Evolutionary conservation across 2,113 vertebrate species (phyloP).

Genomic region (Sciurus niger): DNA sequence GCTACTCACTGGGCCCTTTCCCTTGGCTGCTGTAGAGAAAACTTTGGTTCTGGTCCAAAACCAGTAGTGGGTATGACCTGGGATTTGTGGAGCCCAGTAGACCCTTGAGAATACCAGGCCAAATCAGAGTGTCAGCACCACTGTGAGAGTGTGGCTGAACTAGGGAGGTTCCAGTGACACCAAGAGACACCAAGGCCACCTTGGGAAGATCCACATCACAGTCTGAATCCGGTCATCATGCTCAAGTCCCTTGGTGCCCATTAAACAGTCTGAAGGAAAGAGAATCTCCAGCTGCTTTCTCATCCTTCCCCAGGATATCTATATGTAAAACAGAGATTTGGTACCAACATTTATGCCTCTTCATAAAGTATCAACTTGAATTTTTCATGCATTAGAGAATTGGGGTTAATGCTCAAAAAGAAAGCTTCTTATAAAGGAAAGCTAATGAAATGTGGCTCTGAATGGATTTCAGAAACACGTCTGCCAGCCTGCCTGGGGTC

Average conservation of each 20-base stretch:
- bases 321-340: constrained; percentile 9
- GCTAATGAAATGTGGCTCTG: constrained; percentile 52
- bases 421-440: constrained; percentile 65
- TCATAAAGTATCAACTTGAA: constrained; percentile 61
- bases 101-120: background rate
- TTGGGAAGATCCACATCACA: background rate
- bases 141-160: background rate
- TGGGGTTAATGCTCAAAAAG: constrained; percentile 64
- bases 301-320: background rate
- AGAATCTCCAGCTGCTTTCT: background rate
- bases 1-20: background rate
- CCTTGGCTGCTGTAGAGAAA: background rate
- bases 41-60: background rate
- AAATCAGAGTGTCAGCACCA: background rate
- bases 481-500: constrained; percentile 36
- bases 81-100: background rate
- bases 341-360: background rate
- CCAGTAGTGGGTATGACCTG: background rate
- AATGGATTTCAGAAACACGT: constrained; percentile 31
- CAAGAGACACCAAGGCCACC: background rate
- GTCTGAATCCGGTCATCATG: background rate
- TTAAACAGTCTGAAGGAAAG: background rate
- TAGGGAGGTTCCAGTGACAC: background rate
- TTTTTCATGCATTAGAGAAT: constrained; percentile 60
- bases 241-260: background rate